Base-by-base conservation (phyloP, 37 sponge, comb jelly and placozoan genomes). In the Tethya wilhelma region DNA sequence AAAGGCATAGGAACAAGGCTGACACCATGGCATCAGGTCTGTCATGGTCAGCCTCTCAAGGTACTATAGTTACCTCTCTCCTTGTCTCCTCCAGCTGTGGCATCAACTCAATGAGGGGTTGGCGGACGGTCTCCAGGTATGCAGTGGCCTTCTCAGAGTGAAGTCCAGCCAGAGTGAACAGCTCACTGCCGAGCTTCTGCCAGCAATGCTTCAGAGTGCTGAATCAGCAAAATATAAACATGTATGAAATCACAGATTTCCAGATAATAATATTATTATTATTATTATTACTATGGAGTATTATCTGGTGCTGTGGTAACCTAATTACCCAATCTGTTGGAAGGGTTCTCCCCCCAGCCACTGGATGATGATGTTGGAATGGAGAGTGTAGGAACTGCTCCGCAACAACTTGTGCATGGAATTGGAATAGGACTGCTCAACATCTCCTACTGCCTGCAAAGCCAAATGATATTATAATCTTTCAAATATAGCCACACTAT, bases 291-390 rank as follows among this genome's bases (percentile, higher is more conserved):
- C 38, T 8, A 36, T 20, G 67, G 49, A 23, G 9, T 44, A 71
- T 23, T 2, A 2, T 17, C 7, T 4, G 22, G 58, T 23, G 34
- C 31, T 33, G 38, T 55, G 37, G 3, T 33, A 32, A 14, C 49
- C 22, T 1, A 66, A 74, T 44, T 41, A 96, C 97, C 93, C 90
- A n/a, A 87, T 71, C 59, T 96, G 93, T 41, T 87, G 67, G 68
- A 70, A 87, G 8, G 87, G 85, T 0, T 81, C 91, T 32, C 46
- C 79, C 5, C 93, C 91, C 58, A 96, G 55, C 87, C 82, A 77
- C 82, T 90, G 82, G 56, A 75, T 82, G 44, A 96, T 56, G 33
- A 93, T 30, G 38, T 89, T 89, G 44, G 90, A 90, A 38, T 87
- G 89, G 41, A 96, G 89, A 12, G 85, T 94, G 69, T 90, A 94